Conservation (phyloP, 2,113 vertebrate genomes). For the Lucifuga dentata region DNA sequence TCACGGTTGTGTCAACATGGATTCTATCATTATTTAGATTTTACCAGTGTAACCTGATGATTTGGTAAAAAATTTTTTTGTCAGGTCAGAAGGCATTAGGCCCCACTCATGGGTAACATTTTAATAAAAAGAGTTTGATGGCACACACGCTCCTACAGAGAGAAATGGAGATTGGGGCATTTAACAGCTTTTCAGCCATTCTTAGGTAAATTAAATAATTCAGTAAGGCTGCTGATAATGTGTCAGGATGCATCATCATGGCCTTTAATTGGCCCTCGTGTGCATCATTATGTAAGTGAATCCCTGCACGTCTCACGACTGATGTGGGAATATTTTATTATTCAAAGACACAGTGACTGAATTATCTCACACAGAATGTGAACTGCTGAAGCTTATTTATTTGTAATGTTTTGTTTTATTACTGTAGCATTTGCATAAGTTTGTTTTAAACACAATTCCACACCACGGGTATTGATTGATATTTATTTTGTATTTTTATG, state of each 20-base stretch:
- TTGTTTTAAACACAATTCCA: conserved; percentile 22
- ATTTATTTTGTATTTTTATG: conserved; percentile 35
- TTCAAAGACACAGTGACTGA: not conserved
- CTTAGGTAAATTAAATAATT: conserved; percentile 7
- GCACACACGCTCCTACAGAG: conserved; percentile 9
- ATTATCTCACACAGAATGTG: conserved; percentile 13
- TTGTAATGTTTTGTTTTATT: conserved; percentile 1
- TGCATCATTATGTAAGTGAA: not conserved
- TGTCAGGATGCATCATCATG: not conserved
- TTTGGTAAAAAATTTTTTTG: not conserved
- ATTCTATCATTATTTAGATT: not conserved
- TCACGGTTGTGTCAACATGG: not conserved
- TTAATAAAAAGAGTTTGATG: not conserved
- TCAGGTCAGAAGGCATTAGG: no score
- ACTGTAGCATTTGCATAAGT: conserved; percentile 11
- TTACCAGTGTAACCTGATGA: not conserved
- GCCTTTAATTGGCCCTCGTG: not conserved
- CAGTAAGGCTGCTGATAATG: conserved; percentile 25
- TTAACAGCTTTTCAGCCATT: conserved; percentile 22
- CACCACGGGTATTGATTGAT: not conserved
- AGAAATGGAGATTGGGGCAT: conserved; percentile 21
- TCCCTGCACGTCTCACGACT: no score
- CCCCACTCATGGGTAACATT: not conserved
- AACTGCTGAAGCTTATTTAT: conserved; percentile 31
- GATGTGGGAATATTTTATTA: not conserved